Base-by-base conservation (phyloP, 2,797 vertebrate species). In the Helostoma temminkii region DNA sequence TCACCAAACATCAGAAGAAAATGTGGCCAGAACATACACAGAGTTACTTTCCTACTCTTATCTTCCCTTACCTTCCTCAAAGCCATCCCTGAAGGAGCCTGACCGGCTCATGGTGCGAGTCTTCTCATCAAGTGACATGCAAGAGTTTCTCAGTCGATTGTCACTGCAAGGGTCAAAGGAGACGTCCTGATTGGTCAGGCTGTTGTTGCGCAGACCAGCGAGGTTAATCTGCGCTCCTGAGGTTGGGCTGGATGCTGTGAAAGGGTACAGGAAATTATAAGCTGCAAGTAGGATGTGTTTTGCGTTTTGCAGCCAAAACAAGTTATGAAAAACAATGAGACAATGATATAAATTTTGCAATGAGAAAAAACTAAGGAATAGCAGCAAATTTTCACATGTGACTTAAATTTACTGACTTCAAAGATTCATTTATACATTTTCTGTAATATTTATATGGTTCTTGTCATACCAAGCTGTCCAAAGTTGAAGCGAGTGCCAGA, bases 401-500 rank as follows among this genome's bases (percentile, higher is more conserved):
- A n/a, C n/a, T n/a, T n/a, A n/a, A n/a, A n/a, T n/a, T n/a, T n/a
- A n/a, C n/a, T n/a, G n/a, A n/a, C n/a, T n/a, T n/a, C n/a, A n/a
- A n/a, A n/a, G n/a, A n/a, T n/a, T n/a, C n/a, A n/a, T n/a, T n/a
- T n/a, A n/a, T n/a, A n/a, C n/a, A n/a, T n/a, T n/a, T n/a, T n/a
- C n/a, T n/a, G n/a, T n/a, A n/a, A n/a, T n/a, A n/a, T n/a, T n/a
- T n/a, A n/a, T n/a, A n/a, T n/a, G n/a, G n/a, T 24, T 28, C 1
- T n/a, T 11, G 30, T 16, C 90, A 80, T 93, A 99, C 98, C 96
- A 0, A 98, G 96, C 88, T 98, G 96, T 0, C 93, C 95, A 32
- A 99, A 99, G 93, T 97, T 98, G 90, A 99, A 99, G 81, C 97
- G 94, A 0, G 96, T 98, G 56, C 96, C 96, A 0, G 96, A 97